Base-by-base conservation (phyloP, 2,797 vertebrate genomes). In the Discoglossus pictus region DNA sequence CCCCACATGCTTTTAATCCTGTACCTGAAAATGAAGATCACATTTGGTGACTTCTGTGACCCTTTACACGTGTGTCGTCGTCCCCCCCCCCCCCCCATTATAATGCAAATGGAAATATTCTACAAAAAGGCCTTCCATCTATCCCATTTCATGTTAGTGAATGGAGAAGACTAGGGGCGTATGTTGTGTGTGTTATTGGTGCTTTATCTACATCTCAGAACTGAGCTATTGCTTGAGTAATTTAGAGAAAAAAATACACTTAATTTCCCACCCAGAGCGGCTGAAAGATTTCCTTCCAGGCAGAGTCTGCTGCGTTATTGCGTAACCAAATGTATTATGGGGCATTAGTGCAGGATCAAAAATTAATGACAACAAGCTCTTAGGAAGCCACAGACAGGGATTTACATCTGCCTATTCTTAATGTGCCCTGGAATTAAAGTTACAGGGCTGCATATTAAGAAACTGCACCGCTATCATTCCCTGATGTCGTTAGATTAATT, bases 381-480 rank as follows among this genome's bases (percentile, higher is more conserved):
- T 35, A 39, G 34, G 27, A 56, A 56, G 39, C 13, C 13, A 54
- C 39, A 54, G 39, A 21, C 25, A 56, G 42, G 31, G 20, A 55
- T 65, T 65, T 65, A 31, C 42, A 65, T 56, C 63, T 65, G 40
- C 36, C 25, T 25, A 10, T 52, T 65, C 62, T 46, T 48, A 65
- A 38, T 47, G 42, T 47, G 12, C 31, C n/a, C 21, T 39, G 31
- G n/a, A 47, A 5, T 48, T 48, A 24, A 48, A 20, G 6, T 12
- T 16, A 6, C 4, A 16, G n/a, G 13, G 15, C 20, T 24, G 7
- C 46, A 40, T 35, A 27, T 27, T 35, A 48, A 25, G 13, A 34
- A 16, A 15, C 5, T 24, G 4, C 16, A 50, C 23, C 48, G 43
- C 18, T 34, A 61, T 8, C 31, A 25, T 31, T 12, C 13, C 31